Conservation (phyloP, 1,140 invertebrate species). For the Formica selysi region DNA sequence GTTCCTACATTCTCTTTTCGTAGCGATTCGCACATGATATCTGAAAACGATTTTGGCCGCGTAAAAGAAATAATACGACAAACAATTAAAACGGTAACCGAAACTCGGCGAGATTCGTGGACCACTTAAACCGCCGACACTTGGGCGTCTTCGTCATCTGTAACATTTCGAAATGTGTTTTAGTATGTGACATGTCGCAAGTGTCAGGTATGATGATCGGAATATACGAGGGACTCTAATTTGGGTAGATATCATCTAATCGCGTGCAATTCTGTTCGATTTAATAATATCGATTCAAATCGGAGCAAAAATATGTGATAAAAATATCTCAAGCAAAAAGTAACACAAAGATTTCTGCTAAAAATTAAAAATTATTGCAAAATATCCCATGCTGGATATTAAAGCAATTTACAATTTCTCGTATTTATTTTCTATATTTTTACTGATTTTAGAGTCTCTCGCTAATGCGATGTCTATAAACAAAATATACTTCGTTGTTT, state of each 20-base stretch:
- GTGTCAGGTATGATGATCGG: not conserved
- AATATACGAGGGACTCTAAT: constrained; percentile 44
- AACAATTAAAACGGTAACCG: constrained; percentile 42
- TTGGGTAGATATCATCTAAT: not conserved
- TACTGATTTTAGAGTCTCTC: constrained; percentile 32
- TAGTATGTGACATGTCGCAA: constrained; percentile 25
- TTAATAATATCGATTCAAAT: not conserved
- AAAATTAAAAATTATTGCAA: constrained; percentile 11
- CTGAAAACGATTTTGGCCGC: constrained; percentile 22
- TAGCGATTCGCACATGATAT: not conserved
- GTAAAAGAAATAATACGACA: not conserved
- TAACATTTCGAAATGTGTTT: constrained; percentile 75
- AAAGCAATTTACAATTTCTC: not conserved
- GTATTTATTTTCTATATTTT: not conserved
- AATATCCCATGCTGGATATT: not conserved
- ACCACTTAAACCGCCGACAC: constrained; percentile 88
- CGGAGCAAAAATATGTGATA: not conserved
- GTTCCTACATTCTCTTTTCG: not conserved
- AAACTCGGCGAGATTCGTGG: constrained; percentile 61
- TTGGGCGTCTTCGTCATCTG: constrained; percentile 89
- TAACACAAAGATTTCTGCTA: not conserved
- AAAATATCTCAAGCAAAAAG: not conserved
- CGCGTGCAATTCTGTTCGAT: not conserved
- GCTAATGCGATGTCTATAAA: constrained; percentile 17
- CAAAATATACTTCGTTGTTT: not conserved